phyloP scores from a whole-genome alignment of 2,888 invertebrate species.

The Hyposoter didymator region DNA sequence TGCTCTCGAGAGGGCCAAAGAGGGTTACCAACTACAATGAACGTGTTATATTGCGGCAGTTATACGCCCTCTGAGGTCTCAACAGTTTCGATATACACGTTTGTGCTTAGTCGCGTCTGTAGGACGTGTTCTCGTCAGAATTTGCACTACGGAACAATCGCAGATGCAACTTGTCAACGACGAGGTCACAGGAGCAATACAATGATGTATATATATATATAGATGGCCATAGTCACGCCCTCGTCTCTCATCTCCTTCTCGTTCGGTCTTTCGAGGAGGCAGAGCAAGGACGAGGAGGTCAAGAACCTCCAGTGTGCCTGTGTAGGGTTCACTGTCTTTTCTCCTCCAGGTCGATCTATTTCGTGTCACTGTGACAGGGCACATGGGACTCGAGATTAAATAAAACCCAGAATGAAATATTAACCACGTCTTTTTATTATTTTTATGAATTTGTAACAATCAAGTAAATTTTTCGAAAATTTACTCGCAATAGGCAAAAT shows the following conservation, averaged over 20 bases:
- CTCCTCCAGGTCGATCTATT: conserved; percentile 44
- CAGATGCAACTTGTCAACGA: conserved; percentile 54
- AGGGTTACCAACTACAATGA: background rate
- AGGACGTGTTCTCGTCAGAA: conserved; percentile 14
- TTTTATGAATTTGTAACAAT: background rate
- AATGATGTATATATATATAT: background rate
- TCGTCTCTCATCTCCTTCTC: conserved; percentile 47
- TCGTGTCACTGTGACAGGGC: conserved; percentile 37
- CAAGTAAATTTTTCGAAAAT: background rate
- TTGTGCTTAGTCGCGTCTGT: background rate
- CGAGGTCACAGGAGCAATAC: conserved; percentile 28
- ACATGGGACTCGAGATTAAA: conserved; percentile 37
- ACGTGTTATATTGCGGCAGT: background rate
- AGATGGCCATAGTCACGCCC: conserved; percentile 15
- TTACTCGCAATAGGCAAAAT: background rate
- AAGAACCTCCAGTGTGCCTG: conserved; percentile 27
- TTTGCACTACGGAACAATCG: conserved; percentile 38
- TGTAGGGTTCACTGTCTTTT: conserved; percentile 22
- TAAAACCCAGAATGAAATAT: background rate
- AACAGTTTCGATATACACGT: background rate
- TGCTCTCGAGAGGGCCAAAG: background rate
- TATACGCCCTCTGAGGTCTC: background rate
- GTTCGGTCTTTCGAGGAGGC: conserved; percentile 17
- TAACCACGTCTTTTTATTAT: background rate
- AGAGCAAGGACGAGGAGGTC: conserved; percentile 52